Evolutionary conservation across 2,113 vertebrate genomes (phyloP).

Genomic region (Nipponia nippon): DNA sequence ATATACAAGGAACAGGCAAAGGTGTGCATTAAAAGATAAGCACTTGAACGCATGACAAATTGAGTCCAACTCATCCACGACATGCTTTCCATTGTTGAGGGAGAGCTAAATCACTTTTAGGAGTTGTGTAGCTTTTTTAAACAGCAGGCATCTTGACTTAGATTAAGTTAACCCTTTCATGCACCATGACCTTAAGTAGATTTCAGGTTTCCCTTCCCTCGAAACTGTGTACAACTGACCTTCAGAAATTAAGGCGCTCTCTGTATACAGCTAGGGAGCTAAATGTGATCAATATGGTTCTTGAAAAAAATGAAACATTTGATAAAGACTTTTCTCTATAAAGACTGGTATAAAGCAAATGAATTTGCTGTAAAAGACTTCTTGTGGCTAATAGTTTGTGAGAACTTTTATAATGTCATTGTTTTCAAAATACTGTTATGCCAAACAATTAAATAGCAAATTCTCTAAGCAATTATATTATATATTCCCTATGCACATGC

Average conservation of each 20-base stretch:
- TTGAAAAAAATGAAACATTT: background rate
- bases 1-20: background rate
- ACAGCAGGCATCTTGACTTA: background rate
- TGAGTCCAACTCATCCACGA: background rate
- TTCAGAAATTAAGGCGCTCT: background rate
- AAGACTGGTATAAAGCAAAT: background rate
- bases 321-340: background rate
- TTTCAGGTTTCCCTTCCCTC: background rate
- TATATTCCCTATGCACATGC: background rate
- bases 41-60: background rate
- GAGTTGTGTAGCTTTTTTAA: background rate
- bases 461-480: background rate
- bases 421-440: background rate
- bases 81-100: background rate
- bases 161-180: background rate
- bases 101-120: constrained; percentile 7
- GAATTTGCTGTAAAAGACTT: background rate
- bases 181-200: background rate
- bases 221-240: background rate
- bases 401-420: background rate
- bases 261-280: background rate
- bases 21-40: background rate
- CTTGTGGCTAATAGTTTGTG: background rate
- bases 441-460: background rate
- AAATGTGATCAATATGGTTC: background rate